These are phyloP conservation scores for Calliphora vomitoria DNA, from an alignment of 2,888 invertebrate genomes.

Conservation along the genomic window DNA sequence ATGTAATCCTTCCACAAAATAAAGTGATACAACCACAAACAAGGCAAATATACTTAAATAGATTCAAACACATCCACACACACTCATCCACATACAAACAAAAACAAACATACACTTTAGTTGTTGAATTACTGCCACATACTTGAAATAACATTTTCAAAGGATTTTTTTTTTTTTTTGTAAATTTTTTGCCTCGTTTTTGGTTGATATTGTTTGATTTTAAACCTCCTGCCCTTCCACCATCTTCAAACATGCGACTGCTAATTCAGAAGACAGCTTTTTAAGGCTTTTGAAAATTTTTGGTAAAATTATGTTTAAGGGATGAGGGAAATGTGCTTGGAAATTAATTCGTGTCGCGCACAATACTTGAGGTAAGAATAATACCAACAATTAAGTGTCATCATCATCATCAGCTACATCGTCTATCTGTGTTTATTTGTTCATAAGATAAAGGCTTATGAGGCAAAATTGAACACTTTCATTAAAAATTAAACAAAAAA, in stretches of 20 bases:
- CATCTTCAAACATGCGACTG: not conserved
- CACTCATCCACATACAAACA: slow-evolving; percentile 26
- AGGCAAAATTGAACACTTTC: slow-evolving; percentile 64
- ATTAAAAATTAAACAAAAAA: slow-evolving; percentile 57
- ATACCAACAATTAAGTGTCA: slow-evolving; percentile 65
- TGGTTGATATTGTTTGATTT: slow-evolving; percentile 60
- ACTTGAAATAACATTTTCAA: slow-evolving; percentile 75
- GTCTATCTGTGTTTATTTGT: slow-evolving; percentile 21
- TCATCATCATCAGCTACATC: slow-evolving; percentile 12
- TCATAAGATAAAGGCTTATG: slow-evolving; percentile 52
- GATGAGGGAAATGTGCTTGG: not conserved
- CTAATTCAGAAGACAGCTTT: slow-evolving; percentile 24
- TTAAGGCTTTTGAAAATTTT: slow-evolving; percentile 45
- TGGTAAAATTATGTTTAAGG: not conserved
- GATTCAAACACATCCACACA: slow-evolving; percentile 76
- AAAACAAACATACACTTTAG: slow-evolving; percentile 64
- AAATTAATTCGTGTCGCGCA: slow-evolving; percentile 71
- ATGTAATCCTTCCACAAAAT: slow-evolving; percentile 83
- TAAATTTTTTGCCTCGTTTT: slow-evolving; percentile 52
- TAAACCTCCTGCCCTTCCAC: not conserved
- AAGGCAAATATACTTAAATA: slow-evolving; percentile 81
- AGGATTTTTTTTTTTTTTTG: slow-evolving; percentile 49
- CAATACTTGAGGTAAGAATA: slow-evolving; percentile 79
- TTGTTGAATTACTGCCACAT: slow-evolving; percentile 56
- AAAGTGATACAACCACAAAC: slow-evolving; percentile 83